Evolutionary conservation across 2,888 invertebrate genomes (phyloP).

Genomic region (Molanna angustata): DNA sequence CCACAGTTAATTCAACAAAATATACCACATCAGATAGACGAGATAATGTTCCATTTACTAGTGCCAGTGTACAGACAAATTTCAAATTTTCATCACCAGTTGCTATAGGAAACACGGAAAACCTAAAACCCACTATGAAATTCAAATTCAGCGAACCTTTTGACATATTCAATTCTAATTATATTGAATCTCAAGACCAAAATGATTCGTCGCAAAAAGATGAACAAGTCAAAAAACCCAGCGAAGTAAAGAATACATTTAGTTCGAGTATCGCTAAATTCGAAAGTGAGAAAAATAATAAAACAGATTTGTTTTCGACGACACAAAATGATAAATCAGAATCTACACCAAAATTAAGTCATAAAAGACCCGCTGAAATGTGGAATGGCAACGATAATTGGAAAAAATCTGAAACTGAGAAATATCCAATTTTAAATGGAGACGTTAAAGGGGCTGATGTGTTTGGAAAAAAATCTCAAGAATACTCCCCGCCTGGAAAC

Average conservation of each 20-base stretch:
- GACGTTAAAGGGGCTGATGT: conserved; percentile 4
- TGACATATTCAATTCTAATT: conserved; percentile 21
- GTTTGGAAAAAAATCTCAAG: conserved; percentile 3
- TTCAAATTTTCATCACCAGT: conserved; percentile 23
- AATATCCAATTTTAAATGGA: conserved; percentile 11
- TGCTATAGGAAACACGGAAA: conserved; percentile 2
- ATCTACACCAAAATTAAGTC: conserved; percentile 3
- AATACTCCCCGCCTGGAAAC: no score
- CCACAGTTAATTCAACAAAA: conserved; percentile 1
- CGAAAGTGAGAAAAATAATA: background rate
- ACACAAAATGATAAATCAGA: conserved; percentile 12
- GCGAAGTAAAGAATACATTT: background rate
- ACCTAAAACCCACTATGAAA: conserved; percentile 11
- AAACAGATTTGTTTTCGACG: background rate
- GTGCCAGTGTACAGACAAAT: conserved; percentile 3
- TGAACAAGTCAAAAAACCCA: background rate
- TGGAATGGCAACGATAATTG: conserved; percentile 20
- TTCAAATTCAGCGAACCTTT: conserved; percentile 30
- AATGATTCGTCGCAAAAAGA: background rate
- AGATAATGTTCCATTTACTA: background rate
- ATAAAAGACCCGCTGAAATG: conserved; percentile 5
- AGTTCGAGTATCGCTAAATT: no score
- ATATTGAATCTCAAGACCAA: background rate
- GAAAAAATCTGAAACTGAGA: conserved; percentile 8
- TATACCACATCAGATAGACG: background rate